phyloP scores from a whole-genome alignment of 2,888 invertebrate genomes.

The Thereva unica region DNA sequence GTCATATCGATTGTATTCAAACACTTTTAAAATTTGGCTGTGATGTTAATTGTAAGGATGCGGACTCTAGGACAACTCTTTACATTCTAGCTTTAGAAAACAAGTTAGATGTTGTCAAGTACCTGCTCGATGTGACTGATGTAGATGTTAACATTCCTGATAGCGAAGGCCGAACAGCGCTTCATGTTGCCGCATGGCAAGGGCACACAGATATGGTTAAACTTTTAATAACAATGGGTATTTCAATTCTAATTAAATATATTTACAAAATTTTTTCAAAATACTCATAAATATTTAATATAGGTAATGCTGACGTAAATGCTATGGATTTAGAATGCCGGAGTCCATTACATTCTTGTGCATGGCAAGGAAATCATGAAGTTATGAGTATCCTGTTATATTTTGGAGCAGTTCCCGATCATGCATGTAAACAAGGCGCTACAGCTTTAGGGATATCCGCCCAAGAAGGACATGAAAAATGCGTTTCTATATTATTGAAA shows the following conservation, averaged over 20 bases:
- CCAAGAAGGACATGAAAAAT: slow-evolving; percentile 93
- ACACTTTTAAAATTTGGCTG: slow-evolving; percentile 74
- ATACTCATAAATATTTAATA: background rate
- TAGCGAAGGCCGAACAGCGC: slow-evolving; percentile 85
- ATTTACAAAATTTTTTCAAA: no score
- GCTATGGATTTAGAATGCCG: slow-evolving; percentile 85
- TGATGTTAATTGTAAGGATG: slow-evolving; percentile 86
- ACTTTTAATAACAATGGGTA: slow-evolving; percentile 72
- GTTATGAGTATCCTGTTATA: slow-evolving; percentile 80
- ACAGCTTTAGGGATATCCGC: slow-evolving; percentile 94
- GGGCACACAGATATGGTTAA: slow-evolving; percentile 93
- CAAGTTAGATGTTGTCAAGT: slow-evolving; percentile 80
- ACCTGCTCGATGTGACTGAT: slow-evolving; percentile 73
- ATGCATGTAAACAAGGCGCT: slow-evolving; percentile 93
- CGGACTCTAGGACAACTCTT: slow-evolving; percentile 88
- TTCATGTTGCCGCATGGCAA: slow-evolving; percentile 92
- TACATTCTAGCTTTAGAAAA: slow-evolving; percentile 91
- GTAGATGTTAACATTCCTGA: slow-evolving; percentile 87
- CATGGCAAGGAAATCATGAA: slow-evolving; percentile 91
- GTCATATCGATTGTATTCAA: slow-evolving; percentile 71
- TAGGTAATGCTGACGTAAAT: slow-evolving; percentile 83
- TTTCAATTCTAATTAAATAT: slow-evolving; percentile 39
- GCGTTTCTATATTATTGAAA: slow-evolving; percentile 79
- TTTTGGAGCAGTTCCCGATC: slow-evolving; percentile 81
- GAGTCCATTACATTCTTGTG: slow-evolving; percentile 91